A percentile compares a stretch with the other conserved stretches of the same genome.
Conservation (phyloP, 2,797 vertebrate genomes). For the Propithecus deckenii region DNA sequence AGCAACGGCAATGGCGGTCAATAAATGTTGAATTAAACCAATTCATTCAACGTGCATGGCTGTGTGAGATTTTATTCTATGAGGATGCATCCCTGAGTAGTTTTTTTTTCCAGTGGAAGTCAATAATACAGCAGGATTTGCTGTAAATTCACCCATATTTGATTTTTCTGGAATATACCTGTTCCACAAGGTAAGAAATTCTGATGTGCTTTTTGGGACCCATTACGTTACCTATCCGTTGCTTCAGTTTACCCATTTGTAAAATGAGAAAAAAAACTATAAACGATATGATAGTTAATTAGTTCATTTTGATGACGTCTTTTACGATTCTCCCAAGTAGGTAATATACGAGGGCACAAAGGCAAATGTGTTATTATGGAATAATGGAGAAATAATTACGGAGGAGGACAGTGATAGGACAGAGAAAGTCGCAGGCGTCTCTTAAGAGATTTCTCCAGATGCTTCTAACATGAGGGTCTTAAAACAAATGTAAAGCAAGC, state of each 20-base stretch:
- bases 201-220: background rate
- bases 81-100: background rate
- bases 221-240: background rate
- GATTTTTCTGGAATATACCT: background rate
- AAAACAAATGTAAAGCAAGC: background rate
- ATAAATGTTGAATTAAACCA: fast-evolving
- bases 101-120: background rate
- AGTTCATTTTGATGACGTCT: background rate
- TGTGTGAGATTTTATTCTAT: background rate
- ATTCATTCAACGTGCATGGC: no score
- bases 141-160: background rate
- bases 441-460: background rate
- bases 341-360: background rate
- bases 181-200: background rate
- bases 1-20: background rate
- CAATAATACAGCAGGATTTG: background rate
- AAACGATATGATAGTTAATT: background rate
- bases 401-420: background rate
- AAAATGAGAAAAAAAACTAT: background rate
- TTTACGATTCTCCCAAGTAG: background rate
- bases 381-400: background rate
- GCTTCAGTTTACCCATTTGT: background rate
- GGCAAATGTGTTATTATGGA: background rate
- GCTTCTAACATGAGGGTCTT: background rate
- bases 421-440: background rate